Base-by-base conservation (phyloP, 2,113 vertebrate genomes). In the Mastomys natalensis region DNA sequence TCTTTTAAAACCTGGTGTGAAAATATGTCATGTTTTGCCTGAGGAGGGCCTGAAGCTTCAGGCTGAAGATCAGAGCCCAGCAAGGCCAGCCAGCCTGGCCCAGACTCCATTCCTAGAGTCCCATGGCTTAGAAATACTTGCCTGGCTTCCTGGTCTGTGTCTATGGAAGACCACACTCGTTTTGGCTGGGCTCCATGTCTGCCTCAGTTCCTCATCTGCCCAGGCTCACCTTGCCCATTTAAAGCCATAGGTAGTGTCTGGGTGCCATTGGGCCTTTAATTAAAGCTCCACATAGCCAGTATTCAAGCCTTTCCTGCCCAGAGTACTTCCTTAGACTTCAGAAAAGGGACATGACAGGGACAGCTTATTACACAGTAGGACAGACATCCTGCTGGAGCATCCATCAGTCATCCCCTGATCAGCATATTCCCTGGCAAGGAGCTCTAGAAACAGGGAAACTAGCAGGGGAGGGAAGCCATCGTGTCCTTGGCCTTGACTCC, bases 301-400 rank as follows among this genome's bases (percentile, higher is more conserved):
- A 0, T 51, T 21, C n/a, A 19, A 5, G 1, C 0, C 1, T 40
- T 78, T 82, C 58, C 64, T 51, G 1, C 62, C 55, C 26, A 11
- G 29, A 43, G 26, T 7, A 16, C 31, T 55, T 58, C 60, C n/a
- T 43, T 64, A 24, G 21, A n/a, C 91, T 87, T 90, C 10, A 15
- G 74, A n/a, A 72, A 2, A 3, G 12, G 53, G 29, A 31, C 82
- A 60, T 64, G 60, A 29, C 51, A 37, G 17, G 53, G 31, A 72
- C 4, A 29, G 45, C 40, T 9, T 55, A 66, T 64, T 66, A n/a
- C 58, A 7, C 29, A 53, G 37, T 1, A 66, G 43, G 78, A 43
- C 37, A 60, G 60, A 70, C 48, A 48, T 48, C 22, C 73, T 66
- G 26, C 16, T 53, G 0, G 62, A 34, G 43, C 9, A 10, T 7